Percentiles rank a stretch among this genome's conserved stretches.
These are phyloP conservation scores for Dipus sagitta DNA, from an alignment of 2,797 vertebrate species.

Conservation along the genomic window DNA sequence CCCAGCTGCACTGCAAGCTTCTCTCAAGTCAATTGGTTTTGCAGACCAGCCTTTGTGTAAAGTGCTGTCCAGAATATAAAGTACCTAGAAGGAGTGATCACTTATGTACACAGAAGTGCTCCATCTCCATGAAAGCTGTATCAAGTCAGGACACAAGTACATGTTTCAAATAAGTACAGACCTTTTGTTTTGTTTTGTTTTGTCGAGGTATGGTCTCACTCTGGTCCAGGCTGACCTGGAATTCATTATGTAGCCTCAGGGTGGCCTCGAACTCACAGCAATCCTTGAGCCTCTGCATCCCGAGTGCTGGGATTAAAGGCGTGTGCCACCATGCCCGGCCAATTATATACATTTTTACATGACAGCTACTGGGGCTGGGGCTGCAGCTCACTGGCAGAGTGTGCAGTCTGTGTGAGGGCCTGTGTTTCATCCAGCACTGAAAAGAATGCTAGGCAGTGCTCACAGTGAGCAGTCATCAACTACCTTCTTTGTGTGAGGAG, in stretches of 20 bases:
- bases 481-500: not conserved
- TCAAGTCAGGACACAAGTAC: not conserved
- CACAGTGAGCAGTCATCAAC: not conserved
- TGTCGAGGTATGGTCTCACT: no score
- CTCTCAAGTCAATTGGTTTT: not conserved
- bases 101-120: not conserved
- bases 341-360: not conserved
- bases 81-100: not conserved
- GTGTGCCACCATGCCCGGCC: no score
- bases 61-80: not conserved
- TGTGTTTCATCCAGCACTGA: not conserved
- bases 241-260: no score
- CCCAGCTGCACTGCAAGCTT: not conserved
- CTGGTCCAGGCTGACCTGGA: no score
- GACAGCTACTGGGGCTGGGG: not conserved
- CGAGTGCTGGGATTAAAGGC: no score
- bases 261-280: no score
- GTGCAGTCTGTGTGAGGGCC: not conserved
- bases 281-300: no score
- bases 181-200: no score
- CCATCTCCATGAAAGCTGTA: not conserved
- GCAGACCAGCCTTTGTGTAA: not conserved
- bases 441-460: not conserved
- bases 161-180: constrained; percentile 1
- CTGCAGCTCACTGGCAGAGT: not conserved